Evolutionary conservation across 37 sponge, comb jelly and placozoan species (phyloP), one percentile per base, ranked within the genome.

Genomic region (Beroe forskalii): DNA sequence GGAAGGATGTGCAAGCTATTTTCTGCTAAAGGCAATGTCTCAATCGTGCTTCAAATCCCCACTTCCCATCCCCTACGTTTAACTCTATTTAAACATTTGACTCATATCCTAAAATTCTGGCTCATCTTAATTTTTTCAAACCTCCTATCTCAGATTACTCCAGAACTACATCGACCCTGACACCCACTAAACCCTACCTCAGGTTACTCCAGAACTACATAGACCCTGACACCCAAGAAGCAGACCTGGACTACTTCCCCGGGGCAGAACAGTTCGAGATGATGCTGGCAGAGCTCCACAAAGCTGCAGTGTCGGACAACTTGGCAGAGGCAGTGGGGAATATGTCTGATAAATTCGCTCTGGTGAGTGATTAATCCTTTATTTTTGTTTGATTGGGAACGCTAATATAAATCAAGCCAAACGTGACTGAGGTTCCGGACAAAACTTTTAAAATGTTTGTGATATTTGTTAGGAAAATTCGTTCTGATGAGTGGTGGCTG

Each of bases 191-290:
- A 48, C 86, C n/a, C n/a, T n/a, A n/a, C n/a, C 37, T 32, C 86
- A 80, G 86, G 28, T 23, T 44, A 1, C 48, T 80, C 28, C 28
- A 32, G 30, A 38, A 44, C 31, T 48, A 80, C 17, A 37, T 80
- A 22, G 86, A 80, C 55, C 86, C 86, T 22, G 28, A 80, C 17
- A 80, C 86, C 86, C 35, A 80, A 8, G 86, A 80, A 80, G 86
- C 86, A 25, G 35, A 80, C 27, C 24, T 37, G 9, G 86, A 80
- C 9, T 80, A 33, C 55, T 80, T 80, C 31, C 38, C 28, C 86
- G 38, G 35, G 38, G 86, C 86, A 28, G 86, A 80, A 27, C 28
- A 41, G 40, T 80, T 80, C 42, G 86, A 80, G 14, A 0, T 23
- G 12, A 41, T 80, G 55, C 55, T 80, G 30, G 55, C 14, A 24